Evolutionary conservation across 35 echinoderm and acorn worm genomes (phyloP).

Genomic region (Chiridota heheva): DNA sequence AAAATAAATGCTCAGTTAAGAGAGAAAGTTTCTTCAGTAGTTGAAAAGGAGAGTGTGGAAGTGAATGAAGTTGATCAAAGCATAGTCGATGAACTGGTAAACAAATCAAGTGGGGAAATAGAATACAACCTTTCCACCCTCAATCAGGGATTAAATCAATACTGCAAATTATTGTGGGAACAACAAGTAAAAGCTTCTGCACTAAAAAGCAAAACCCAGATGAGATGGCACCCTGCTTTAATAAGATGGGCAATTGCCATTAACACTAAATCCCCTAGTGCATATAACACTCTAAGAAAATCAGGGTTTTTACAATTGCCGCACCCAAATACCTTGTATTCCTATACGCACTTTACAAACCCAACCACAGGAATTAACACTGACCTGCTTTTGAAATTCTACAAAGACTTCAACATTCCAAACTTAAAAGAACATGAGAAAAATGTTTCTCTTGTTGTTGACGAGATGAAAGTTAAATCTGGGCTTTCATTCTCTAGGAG

Average conservation of each 20-base stretch:
- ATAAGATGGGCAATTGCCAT: background rate
- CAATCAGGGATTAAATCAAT: background rate
- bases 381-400: background rate
- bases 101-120: background rate
- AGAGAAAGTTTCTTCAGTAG: background rate
- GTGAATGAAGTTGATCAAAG: background rate
- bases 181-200: background rate
- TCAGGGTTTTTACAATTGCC: background rate
- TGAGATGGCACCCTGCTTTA: background rate
- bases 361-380: background rate
- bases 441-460: slow-evolving; percentile 2
- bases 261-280: background rate
- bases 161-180: slow-evolving; percentile 10
- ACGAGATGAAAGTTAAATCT: slow-evolving; percentile 52
- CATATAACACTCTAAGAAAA: background rate
- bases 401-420: background rate
- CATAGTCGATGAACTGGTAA: background rate
- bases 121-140: background rate
- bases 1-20: background rate
- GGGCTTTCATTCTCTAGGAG: slow-evolving; percentile 8
- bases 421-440: background rate
- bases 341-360: slow-evolving; percentile 14
- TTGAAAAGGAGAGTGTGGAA: background rate
- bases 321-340: slow-evolving; percentile 12
- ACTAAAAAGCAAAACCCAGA: background rate